These are phyloP conservation scores for Raillietiella orientalis DNA, from an alignment of 2,888 invertebrate genomes.

Conservation along the genomic window DNA sequence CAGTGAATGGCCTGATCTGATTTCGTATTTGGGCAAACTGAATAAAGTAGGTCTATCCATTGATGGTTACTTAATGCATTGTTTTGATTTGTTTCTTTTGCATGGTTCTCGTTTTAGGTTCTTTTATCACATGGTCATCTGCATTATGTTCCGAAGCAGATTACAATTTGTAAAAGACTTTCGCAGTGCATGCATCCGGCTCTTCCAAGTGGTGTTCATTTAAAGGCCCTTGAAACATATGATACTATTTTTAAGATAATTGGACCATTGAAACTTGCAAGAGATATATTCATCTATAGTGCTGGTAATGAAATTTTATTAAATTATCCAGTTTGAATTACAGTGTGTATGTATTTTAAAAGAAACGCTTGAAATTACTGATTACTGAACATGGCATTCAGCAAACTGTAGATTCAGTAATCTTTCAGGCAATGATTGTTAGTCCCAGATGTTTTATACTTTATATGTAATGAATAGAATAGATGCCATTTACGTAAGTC, in stretches of 20 bases:
- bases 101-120: too few relatives aligned
- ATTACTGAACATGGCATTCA: too few relatives aligned
- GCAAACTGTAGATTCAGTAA: too few relatives aligned
- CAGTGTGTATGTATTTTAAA: background rate
- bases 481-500: too few relatives aligned
- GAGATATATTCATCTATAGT: constrained; percentile 52
- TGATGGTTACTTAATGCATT: constrained; percentile 1
- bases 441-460: too few relatives aligned
- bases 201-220: constrained; percentile 59
- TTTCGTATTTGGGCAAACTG: constrained; percentile 55
- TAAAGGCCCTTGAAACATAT: constrained; percentile 67
- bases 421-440: too few relatives aligned
- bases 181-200: constrained; percentile 83
- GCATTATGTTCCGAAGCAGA: too few relatives aligned
- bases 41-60: constrained; percentile 30
- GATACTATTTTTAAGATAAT: constrained; percentile 64
- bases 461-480: too few relatives aligned
- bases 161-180: constrained; percentile 32
- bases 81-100: too few relatives aligned
- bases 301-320: constrained; percentile 20
- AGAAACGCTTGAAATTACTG: too few relatives aligned
- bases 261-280: constrained; percentile 27
- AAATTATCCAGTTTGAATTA: background rate
- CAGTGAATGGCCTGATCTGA: constrained; percentile 82
- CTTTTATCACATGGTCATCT: too few relatives aligned